Evolutionary conservation across 2,797 vertebrate genomes (phyloP).

Genomic region (Argentina silus): DNA sequence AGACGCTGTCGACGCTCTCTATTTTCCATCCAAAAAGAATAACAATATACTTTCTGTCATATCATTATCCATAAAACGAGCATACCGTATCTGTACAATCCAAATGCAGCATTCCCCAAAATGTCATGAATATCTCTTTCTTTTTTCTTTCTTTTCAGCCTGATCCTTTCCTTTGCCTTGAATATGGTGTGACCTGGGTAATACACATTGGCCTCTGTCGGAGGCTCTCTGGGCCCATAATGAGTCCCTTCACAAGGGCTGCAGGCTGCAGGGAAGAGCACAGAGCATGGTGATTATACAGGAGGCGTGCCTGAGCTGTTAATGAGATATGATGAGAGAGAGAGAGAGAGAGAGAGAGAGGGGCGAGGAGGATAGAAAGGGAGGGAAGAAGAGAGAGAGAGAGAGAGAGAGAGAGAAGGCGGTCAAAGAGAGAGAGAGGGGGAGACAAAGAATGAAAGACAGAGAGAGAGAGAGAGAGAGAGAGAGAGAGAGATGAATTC

Average conservation of each 20-base stretch:
- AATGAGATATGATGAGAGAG: constrained; percentile 51
- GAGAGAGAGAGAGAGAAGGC: constrained; percentile 22
- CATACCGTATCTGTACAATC: constrained; percentile 8
- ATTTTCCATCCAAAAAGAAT: constrained; percentile 12
- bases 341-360: constrained; percentile 10
- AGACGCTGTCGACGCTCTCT: not conserved
- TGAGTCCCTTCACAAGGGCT: constrained; percentile 62
- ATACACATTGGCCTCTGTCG: constrained; percentile 45
- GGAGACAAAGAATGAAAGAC: not conserved
- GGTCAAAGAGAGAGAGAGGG: constrained; percentile 32
- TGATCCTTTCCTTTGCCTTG: constrained; percentile 18
- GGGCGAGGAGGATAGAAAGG: constrained; percentile 23
- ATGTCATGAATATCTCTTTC: constrained; percentile 3
- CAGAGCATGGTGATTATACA: constrained; percentile 66
- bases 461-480: constrained; percentile 20
- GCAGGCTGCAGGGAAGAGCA: constrained; percentile 52
- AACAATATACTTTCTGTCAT: not conserved
- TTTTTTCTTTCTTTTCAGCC: constrained; percentile 5
- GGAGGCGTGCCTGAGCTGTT: constrained; percentile 65
- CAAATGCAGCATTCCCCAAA: not conserved
- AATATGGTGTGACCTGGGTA: constrained; percentile 32
- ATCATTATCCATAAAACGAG: not conserved
- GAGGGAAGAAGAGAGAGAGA: constrained; percentile 11
- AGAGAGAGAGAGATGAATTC: not conserved
- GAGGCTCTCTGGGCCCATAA: constrained; percentile 59